Base-by-base conservation (phyloP, 2,888 invertebrate genomes). In the Thyatira batis region DNA sequence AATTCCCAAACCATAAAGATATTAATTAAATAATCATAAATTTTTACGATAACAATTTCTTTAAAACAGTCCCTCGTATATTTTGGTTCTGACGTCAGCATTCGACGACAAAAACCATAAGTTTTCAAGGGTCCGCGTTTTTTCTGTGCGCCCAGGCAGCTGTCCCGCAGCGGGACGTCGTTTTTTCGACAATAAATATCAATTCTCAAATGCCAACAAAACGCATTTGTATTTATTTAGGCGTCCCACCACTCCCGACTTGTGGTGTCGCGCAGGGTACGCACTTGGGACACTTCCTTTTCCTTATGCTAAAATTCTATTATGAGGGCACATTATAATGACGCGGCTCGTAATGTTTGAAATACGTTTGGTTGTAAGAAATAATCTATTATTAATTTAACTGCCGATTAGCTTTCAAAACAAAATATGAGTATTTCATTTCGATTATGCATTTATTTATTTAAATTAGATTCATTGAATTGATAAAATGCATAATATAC, bases 111-210 rank as follows among this genome's bases (percentile, higher is more conserved):
- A 77, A 75, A 74, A 65, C 57, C 68, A 75, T 75, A 73, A 71
- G 73, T 74, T 72, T 71, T 69, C 66, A 72, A 72, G 71, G 69
- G 59, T 75, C 73, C 69, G 71, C 73, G 71, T 78, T 79, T 78
- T 76, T 79, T 80, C 64, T 70, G 67, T 58, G 52, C 58, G 55
- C 58, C 64, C 68, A 61, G 72, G 79, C 86, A 85, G 84, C 82
- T 87, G 87, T 70, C 73, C 65, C 86, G 60, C 87, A 61, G 82
- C 81, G 84, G 87, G 88, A 78, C 73, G 76, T 69, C 83, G 76
- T 84, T 87, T 87, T 88, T 89, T 88, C 78, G 76, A 80, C 79
- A 85, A 86, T 90, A 90, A 90, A 90, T 90, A 90, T 89, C 89
- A 90, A 89, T 89, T 89, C 87, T 79, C 84, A 80, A 84, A 82